Evolutionary conservation across 2,888 invertebrate genomes (phyloP), one percentile per base, ranked within the genome.

Genomic region (Mellilla xanthometata): DNA sequence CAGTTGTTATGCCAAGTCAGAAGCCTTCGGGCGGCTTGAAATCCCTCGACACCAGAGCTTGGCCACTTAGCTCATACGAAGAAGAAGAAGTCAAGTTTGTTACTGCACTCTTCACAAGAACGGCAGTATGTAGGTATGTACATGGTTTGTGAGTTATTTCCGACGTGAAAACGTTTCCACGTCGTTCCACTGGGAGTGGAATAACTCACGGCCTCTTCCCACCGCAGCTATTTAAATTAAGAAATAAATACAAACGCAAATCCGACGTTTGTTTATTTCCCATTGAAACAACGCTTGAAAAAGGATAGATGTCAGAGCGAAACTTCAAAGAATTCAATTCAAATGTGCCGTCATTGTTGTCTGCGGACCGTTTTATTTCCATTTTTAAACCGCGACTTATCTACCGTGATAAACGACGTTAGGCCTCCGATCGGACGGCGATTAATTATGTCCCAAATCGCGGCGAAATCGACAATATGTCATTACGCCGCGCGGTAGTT

Each of bases 321-420:
- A 73, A 75, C 67, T 68, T 72, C 70, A 70, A 68, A 72, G 70
- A 66, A 81, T 84, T 81, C 80, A 79, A 87, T 86, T 84, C 83
- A 82, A 85, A 83, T 80, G 68, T 58, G 62, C 67, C 69, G 65
- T 76, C 75, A 87, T 86, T 87, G 87, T 87, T 86, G 87, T 87
- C 87, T 88, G 81, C 71, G 68, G 60, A 63, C 59, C 56, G 54
- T 58, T 74, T 72, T 73, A 65, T 77, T 81, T 75, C 69, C 63
- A 65, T 77, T 78, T 84, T 80, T 72, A 58, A 68, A 63, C 62
- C 57, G 62, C 62, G 60, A 67, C 65, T 74, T 76, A 76, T 76
- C 71, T 67, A 60, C 58, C 49, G 65, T 76, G 80, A 78, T 76
- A 72, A 72, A 80, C 71, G 81, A 67, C 62, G 54, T 48, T 52